Conservation (phyloP, 2,113 vertebrate species). For the Redunca redunca region DNA sequence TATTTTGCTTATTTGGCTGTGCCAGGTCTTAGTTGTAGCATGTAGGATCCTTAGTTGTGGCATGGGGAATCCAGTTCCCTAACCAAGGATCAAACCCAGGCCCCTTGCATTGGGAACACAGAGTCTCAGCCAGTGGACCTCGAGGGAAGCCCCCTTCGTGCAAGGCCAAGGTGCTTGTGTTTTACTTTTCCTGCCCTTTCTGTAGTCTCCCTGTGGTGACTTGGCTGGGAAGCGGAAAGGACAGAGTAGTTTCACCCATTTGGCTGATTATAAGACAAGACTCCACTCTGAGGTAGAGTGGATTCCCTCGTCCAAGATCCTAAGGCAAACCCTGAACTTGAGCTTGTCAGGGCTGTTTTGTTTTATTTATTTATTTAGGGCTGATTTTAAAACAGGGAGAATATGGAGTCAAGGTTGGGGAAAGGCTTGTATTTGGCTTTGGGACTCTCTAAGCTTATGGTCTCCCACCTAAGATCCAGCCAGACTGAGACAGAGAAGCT, state of each 20-base stretch:
- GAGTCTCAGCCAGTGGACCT: background rate
- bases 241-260: background rate
- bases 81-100: background rate
- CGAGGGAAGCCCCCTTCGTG: background rate
- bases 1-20: background rate
- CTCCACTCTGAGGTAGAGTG: too few species aligned
- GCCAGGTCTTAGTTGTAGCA: background rate
- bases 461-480: background rate
- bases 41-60: background rate
- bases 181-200: background rate
- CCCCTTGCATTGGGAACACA: background rate
- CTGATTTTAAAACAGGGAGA: background rate
- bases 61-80: background rate
- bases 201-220: fast-evolving
- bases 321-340: background rate
- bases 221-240: fast-evolving
- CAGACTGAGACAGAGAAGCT: background rate
- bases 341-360: background rate
- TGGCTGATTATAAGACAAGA: background rate
- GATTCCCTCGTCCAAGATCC: background rate
- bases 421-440: background rate
- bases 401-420: background rate
- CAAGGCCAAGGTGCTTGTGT: background rate
- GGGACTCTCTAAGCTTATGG: background rate
- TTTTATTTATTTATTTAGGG: background rate